phyloP scores from a whole-genome alignment of 2,888 invertebrate species.

The Patella ulyssiponensis region DNA sequence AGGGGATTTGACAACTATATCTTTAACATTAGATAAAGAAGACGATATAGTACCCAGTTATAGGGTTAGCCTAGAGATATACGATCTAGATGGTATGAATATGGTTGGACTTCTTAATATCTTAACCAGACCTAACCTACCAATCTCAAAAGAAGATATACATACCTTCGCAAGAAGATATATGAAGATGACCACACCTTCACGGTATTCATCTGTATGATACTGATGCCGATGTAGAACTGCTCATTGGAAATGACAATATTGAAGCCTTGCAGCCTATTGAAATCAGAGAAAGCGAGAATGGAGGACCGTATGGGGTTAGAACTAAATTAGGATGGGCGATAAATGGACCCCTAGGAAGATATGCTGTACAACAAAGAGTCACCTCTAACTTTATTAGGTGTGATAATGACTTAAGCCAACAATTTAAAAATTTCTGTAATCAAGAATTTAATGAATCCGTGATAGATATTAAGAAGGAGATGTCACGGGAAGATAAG shows the following conservation, averaged over 20 bases:
- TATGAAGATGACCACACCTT: conserved; percentile 5
- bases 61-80: not conserved
- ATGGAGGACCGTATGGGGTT: not conserved
- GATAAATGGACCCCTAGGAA: conserved; percentile 23
- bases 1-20: not conserved
- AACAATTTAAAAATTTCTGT: conserved; percentile 81
- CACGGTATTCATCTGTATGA: not conserved
- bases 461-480: conserved; percentile 78
- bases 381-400: conserved; percentile 13
- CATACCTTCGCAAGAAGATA: not conserved
- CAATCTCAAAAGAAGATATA: not conserved
- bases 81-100: not conserved
- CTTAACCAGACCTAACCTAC: not conserved
- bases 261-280: not conserved
- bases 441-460: conserved; percentile 19
- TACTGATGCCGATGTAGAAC: not conserved
- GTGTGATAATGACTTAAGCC: conserved; percentile 83
- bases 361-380: not conserved
- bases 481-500: no score
- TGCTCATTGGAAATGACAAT: not conserved
- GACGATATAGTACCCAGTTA: not conserved
- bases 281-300: not conserved
- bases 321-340: conserved; percentile 26
- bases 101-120: not conserved
- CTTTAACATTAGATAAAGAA: not conserved